Conservation (phyloP, 2,888 invertebrate genomes). For the Eupithecia exiguata region DNA sequence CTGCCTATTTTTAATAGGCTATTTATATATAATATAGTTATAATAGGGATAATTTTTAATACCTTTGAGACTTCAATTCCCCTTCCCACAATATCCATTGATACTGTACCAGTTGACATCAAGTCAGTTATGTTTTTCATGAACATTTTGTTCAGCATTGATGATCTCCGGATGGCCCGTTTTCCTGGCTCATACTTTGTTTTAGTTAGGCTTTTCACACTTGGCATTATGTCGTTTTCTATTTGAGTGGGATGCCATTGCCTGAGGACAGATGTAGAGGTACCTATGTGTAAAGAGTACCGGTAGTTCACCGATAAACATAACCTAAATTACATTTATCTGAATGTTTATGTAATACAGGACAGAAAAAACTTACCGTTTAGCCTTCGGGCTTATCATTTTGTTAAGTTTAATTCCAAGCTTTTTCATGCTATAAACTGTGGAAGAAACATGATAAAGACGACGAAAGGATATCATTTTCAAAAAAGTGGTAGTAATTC, state of each 20-base stretch:
- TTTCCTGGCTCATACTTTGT: slow-evolving; percentile 80
- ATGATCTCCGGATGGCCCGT: slow-evolving; percentile 83
- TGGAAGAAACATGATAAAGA: slow-evolving; percentile 63
- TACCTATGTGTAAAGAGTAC: neutral
- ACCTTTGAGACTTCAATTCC: slow-evolving; percentile 90
- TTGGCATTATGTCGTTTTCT: slow-evolving; percentile 60
- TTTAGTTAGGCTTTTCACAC: slow-evolving; percentile 71
- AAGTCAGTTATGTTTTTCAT: slow-evolving; percentile 92
- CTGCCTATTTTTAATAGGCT: slow-evolving; percentile 52
- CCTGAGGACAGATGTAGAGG: slow-evolving; percentile 51
- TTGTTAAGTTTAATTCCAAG: slow-evolving; percentile 72
- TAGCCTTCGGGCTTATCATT: slow-evolving; percentile 71
- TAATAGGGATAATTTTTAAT: too few relatives aligned
- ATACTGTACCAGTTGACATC: slow-evolving; percentile 88
- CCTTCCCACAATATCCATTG: slow-evolving; percentile 84
- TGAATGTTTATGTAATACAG: neutral
- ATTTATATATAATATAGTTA: too few relatives aligned
- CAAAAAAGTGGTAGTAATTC: neutral
- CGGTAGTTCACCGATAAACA: slow-evolving; percentile 1
- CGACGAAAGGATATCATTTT: slow-evolving; percentile 59
- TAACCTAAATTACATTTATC: slow-evolving; percentile 28
- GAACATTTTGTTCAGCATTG: slow-evolving; percentile 90
- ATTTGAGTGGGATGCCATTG: slow-evolving; percentile 65
- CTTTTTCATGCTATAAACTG: slow-evolving; percentile 62
- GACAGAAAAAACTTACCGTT: slow-evolving; percentile 57